Evolutionary conservation across 2,113 vertebrate species (phyloP).

Genomic region (Reinhardtius hippoglossoides): DNA sequence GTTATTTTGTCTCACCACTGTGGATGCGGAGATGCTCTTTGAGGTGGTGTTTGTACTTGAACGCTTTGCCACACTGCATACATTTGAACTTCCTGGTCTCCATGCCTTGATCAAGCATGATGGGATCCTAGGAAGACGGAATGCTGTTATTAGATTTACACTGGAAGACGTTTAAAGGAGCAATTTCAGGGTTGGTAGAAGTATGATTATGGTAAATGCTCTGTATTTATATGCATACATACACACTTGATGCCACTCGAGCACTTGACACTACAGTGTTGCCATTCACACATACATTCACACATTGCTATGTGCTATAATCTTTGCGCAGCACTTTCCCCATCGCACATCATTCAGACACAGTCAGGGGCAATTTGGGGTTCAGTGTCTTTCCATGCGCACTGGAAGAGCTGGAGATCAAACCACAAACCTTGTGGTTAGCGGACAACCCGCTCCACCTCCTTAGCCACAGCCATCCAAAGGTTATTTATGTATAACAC

Average conservation of each 20-base stretch:
- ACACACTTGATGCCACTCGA: neutral
- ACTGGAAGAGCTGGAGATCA: neutral
- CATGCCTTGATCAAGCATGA: constrained; percentile 71
- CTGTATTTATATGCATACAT: neutral
- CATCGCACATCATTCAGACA: neutral
- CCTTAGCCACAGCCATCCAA: neutral
- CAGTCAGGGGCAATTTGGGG: neutral
- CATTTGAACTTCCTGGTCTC: constrained; percentile 88
- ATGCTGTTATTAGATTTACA: constrained; percentile 23
- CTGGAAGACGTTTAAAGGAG: neutral
- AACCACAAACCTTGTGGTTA: neutral
- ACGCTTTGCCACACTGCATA: constrained; percentile 86
- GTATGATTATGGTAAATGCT: neutral
- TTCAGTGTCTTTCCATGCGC: neutral
- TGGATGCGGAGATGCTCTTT: constrained; percentile 89
- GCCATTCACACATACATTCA: neutral
- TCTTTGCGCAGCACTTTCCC: neutral
- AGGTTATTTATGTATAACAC: neutral
- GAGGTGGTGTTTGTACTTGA: constrained; percentile 90
- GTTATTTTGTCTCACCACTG: constrained; percentile 82
- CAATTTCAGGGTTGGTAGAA: neutral
- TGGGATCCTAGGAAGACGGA: constrained; percentile 51
- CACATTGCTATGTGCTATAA: neutral
- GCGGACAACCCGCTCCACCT: neutral
- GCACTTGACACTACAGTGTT: neutral